Conservation (phyloP, 2,113 vertebrate species). For the Hypocryptadius cinnamomeus region DNA sequence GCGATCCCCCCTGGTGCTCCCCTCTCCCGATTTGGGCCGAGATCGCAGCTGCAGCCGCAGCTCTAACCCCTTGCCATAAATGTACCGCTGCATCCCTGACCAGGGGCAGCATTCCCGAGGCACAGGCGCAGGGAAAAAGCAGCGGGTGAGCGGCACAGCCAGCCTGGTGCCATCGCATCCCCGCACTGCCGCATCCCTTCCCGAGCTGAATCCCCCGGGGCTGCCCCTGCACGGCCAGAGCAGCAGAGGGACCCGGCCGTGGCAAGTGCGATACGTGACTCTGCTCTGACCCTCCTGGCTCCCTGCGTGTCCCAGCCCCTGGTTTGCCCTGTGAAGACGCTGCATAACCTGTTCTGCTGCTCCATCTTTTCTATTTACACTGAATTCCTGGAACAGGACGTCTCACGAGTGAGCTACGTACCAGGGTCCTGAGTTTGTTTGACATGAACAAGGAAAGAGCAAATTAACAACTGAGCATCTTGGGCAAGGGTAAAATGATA, state of each 20-base stretch:
- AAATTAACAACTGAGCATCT: neutral
- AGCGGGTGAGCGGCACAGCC: rapidly evolving
- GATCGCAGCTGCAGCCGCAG: neutral
- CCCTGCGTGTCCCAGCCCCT: neutral
- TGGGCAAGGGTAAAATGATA: neutral
- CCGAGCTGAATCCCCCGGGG: rapidly evolving
- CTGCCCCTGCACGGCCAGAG: rapidly evolving
- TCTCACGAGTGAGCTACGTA: rapidly evolving
- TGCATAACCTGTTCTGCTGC: neutral
- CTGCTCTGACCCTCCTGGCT: rapidly evolving
- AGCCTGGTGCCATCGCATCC: neutral
- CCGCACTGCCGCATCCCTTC: neutral
- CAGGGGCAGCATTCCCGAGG: neutral
- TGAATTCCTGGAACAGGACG: neutral
- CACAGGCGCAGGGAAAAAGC: neutral
- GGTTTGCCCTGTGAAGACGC: neutral
- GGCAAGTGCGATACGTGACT: rapidly evolving
- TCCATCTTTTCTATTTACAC: neutral
- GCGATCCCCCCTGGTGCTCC: neutral
- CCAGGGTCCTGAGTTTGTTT: neutral
- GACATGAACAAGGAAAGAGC: neutral
- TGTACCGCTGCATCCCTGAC: neutral
- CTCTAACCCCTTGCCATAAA: neutral
- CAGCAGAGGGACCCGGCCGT: neutral
- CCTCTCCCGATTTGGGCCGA: neutral